These are phyloP conservation scores for Ligdia adustata DNA, from an alignment of 2,888 invertebrate species.

Conservation along the genomic window DNA sequence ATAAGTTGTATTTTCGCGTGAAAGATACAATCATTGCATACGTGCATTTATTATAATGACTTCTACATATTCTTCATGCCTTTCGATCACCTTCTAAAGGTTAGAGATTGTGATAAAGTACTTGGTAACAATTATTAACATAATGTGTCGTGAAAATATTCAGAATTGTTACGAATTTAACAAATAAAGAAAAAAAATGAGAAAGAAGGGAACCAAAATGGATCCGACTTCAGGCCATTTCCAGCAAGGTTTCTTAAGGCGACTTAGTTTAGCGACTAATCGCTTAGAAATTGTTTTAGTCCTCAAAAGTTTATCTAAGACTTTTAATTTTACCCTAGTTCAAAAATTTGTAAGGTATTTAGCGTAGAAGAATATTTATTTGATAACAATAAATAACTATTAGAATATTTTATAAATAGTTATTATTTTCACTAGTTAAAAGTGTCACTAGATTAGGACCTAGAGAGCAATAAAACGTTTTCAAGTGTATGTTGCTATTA, in stretches of 20 bases:
- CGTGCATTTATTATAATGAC: too few relatives aligned
- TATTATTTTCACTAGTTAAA: slow-evolving; percentile 63
- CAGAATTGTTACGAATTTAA: too few relatives aligned
- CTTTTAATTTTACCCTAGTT: slow-evolving; percentile 64
- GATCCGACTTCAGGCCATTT: slow-evolving; percentile 56
- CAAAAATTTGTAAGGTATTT: slow-evolving; percentile 74
- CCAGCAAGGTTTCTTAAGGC: slow-evolving; percentile 62
- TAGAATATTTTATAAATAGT: slow-evolving; percentile 59
- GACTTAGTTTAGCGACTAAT: slow-evolving; percentile 61
- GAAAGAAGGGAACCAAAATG: too few relatives aligned
- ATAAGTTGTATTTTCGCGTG: too few relatives aligned
- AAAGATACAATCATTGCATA: too few relatives aligned
- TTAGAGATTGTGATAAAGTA: too few relatives aligned
- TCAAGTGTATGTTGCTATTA: slow-evolving; percentile 58
- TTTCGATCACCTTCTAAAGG: too few relatives aligned
- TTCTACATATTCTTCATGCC: too few relatives aligned
- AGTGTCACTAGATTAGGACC: slow-evolving; percentile 68
- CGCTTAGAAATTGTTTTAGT: slow-evolving; percentile 49
- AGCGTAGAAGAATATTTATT: slow-evolving; percentile 82
- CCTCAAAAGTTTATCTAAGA: slow-evolving; percentile 63
- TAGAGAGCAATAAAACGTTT: slow-evolving; percentile 71
- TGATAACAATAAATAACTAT: slow-evolving; percentile 70
- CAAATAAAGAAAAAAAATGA: background rate
- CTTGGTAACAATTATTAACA: too few relatives aligned
- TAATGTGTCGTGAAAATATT: too few relatives aligned